These are phyloP conservation scores for Gadopsis bispinosus DNA, from an alignment of 2,797 vertebrate genomes.

Conservation along the genomic window DNA sequence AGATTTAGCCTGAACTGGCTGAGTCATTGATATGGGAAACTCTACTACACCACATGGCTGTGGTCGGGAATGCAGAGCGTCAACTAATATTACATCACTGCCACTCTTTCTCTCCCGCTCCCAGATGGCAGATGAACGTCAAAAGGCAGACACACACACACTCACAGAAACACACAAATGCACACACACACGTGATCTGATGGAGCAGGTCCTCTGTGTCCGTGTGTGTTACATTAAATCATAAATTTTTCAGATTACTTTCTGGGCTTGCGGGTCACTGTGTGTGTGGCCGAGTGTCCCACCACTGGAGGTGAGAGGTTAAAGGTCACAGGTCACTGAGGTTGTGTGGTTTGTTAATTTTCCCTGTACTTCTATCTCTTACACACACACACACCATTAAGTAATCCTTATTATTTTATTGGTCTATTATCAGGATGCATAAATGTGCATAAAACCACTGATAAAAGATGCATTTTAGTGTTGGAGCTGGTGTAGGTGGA, in stretches of 20 bases:
- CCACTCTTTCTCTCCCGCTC: constrained; percentile 4
- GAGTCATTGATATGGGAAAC: constrained; percentile 55
- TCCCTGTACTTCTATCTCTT: background rate
- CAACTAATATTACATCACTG: constrained; percentile 60
- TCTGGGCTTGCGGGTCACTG: background rate
- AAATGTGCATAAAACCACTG: background rate
- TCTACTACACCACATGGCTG: constrained; percentile 47
- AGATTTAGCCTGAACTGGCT: constrained; percentile 37
- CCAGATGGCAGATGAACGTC: constrained; percentile 29
- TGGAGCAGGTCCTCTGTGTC: background rate
- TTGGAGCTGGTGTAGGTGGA: background rate
- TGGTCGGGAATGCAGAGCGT: constrained; percentile 53
- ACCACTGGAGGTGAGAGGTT: background rate
- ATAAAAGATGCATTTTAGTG: background rate
- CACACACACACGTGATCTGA: constrained; percentile 8
- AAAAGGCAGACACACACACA: constrained; percentile 2
- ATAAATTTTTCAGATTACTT: no score
- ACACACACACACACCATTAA: background rate
- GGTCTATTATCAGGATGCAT: background rate
- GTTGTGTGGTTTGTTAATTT: background rate
- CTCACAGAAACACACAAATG: background rate
- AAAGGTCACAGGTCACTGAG: constrained; percentile 33
- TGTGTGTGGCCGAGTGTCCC: constrained; percentile 4
- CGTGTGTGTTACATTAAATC: constrained; percentile 14
- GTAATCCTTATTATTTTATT: background rate